Conservation (phyloP, 2,113 vertebrate genomes). For the Benitochromis conjunctus region DNA sequence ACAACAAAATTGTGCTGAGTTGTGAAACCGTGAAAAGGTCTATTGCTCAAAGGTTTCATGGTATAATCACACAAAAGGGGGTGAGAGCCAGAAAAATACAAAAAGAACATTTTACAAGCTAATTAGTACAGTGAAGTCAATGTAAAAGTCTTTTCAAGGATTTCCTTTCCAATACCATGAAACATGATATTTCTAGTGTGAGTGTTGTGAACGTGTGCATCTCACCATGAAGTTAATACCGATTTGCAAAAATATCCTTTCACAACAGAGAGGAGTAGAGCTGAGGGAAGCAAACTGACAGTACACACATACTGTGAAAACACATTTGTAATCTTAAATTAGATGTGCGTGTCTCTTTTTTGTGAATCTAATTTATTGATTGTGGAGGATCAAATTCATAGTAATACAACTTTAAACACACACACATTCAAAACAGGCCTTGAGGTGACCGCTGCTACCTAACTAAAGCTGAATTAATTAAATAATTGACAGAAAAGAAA, state of each 20-base stretch:
- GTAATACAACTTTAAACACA: not conserved
- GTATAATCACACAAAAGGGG: not conserved
- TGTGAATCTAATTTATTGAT: not conserved
- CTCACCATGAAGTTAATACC: not conserved
- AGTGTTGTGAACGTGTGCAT: not conserved
- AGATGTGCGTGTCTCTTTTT: not conserved
- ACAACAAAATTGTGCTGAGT: constrained; percentile 5
- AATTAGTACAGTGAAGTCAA: not conserved
- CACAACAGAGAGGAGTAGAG: constrained; percentile 11
- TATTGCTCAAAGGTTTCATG: not conserved
- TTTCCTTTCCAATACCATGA: not conserved
- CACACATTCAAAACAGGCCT: not conserved
- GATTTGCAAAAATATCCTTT: not conserved
- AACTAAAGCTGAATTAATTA: not conserved
- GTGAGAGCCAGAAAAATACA: not conserved
- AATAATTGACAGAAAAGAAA: not conserved
- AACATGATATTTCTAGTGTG: not conserved
- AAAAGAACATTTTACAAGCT: not conserved
- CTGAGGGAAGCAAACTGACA: not conserved
- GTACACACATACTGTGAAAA: not conserved
- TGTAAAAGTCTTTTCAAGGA: not conserved
- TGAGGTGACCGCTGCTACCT: not conserved
- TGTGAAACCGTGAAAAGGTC: constrained; percentile 3
- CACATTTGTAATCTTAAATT: not conserved
- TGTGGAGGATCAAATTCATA: not conserved